These are phyloP conservation scores for Meloidogyne floridensis DNA, from an alignment of 1,140 invertebrate species.

Conservation along the genomic window DNA sequence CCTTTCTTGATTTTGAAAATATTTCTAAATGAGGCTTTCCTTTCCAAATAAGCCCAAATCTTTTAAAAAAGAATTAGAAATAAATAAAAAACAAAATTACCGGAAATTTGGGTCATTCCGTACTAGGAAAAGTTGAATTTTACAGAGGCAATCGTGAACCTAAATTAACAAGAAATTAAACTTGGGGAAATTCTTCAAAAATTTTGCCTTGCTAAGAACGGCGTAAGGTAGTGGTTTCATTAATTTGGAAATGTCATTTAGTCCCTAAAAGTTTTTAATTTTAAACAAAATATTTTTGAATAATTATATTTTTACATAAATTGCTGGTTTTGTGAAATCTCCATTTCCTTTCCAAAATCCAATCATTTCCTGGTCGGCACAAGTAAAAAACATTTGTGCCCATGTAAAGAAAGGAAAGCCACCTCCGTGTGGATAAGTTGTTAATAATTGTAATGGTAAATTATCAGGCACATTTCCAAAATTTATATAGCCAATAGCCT, in stretches of 20 bases:
- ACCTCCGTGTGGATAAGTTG: conserved; percentile 64
- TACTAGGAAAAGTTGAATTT: conserved; percentile 59
- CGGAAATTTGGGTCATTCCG: conserved; percentile 59
- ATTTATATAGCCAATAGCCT: conserved; percentile 33
- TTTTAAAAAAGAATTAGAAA: not conserved
- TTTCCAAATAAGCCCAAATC: conserved; percentile 62
- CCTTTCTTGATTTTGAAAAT: conserved; percentile 42
- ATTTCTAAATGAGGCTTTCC: conserved; percentile 57
- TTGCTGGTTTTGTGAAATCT: conserved; percentile 59
- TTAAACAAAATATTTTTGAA: not conserved
- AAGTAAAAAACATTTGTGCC: conserved; percentile 64
- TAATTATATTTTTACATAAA: conserved; percentile 5
- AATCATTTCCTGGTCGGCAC: conserved; percentile 57
- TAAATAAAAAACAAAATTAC: not conserved
- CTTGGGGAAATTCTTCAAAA: conserved; percentile 12
- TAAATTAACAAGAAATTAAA: conserved; percentile 28
- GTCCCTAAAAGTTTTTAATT: conserved; percentile 43
- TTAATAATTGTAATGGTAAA: conserved; percentile 61
- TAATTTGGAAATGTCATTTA: conserved; percentile 52
- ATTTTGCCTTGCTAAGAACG: conserved; percentile 57
- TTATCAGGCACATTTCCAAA: conserved; percentile 56
- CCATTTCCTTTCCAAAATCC: conserved; percentile 66
- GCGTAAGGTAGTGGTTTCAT: conserved; percentile 65
- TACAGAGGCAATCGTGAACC: conserved; percentile 63
- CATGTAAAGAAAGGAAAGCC: conserved; percentile 65